Base-by-base conservation (phyloP, 2,797 vertebrate species). In the Anableps anableps region DNA sequence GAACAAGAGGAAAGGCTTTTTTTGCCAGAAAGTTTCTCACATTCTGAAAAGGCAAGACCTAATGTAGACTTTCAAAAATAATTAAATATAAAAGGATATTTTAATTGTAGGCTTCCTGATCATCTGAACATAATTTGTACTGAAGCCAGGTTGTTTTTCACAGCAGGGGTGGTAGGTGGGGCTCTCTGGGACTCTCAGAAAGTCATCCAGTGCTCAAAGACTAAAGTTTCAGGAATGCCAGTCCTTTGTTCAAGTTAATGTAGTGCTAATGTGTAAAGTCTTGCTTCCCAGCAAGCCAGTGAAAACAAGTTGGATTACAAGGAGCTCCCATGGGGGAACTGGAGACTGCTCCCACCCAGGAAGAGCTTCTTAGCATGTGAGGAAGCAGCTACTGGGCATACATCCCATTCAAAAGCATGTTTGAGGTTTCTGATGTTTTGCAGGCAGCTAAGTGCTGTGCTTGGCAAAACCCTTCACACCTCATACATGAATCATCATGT, bases 291-390 rank as follows among this genome's bases (percentile, higher is more conserved):
- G 95, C 92, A 92, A 95, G 96, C 91, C 91, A 93, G 94, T 93
- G 94, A 96, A 95, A 96, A 96, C 95, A 95, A 95, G 94, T 93
- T 95, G 95, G 94, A 95, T 96, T 95, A 95, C 93, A 83, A 47
- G 85, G 88, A 91, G 85, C 86, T 93, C 93, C 93, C 47, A n/a
- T 80, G 73, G 91, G 81, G 78, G 76, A 76, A 31, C 76, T 89
- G 89, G 88, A 66, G 34, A 41, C 64, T 23, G 86, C 21, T 29
- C 75, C 90, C 74, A 86, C 77, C 85, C 85, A 48, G 48, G 79
- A 85, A 76, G 74, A 80, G 74, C 90, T 83, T 80, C 80, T 96
- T 95, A 76, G 91, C 94, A 95, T 93, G 91, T 88, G 92, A 88
- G 84, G 86, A 92, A 92, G 91, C 48, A 14, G 68, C 74, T 80